Evolutionary conservation across 2,797 vertebrate genomes (phyloP).

Genomic region (Austrolebias charrua): DNA sequence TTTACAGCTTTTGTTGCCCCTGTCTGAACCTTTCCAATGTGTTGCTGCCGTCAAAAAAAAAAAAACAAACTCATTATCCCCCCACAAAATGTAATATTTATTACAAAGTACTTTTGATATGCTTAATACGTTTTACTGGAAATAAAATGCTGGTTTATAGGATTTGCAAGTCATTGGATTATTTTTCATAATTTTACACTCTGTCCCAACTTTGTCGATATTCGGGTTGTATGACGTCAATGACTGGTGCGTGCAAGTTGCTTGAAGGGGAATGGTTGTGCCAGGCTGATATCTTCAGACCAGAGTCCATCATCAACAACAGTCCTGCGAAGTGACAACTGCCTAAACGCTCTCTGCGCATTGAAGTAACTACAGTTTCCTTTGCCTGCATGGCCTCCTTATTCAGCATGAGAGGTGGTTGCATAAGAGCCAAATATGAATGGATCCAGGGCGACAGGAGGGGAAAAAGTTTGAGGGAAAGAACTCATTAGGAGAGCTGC

Average conservation of each 20-base stretch:
- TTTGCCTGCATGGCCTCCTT: slow-evolving; percentile 34
- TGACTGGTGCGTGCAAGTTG: slow-evolving; percentile 21
- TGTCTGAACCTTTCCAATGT: too few relatives aligned
- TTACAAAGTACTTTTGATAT: too few relatives aligned
- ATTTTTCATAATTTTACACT: too few relatives aligned
- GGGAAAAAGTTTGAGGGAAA: slow-evolving; percentile 67
- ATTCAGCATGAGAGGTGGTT: slow-evolving; percentile 51
- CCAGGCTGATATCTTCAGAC: slow-evolving; percentile 63
- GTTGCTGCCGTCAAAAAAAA: too few relatives aligned
- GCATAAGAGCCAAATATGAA: slow-evolving; percentile 58
- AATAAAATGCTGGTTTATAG: too few relatives aligned
- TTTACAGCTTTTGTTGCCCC: too few relatives aligned
- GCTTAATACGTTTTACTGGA: too few relatives aligned
- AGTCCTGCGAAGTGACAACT: slow-evolving; percentile 60
- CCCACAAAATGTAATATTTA: too few relatives aligned
- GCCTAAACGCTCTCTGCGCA: slow-evolving; percentile 62
- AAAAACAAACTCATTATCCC: too few relatives aligned
- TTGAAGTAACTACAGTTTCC: slow-evolving; percentile 63
- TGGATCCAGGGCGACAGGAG: slow-evolving; percentile 65
- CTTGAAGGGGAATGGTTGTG: slow-evolving; percentile 58
- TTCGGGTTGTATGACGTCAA: slow-evolving; percentile 15
- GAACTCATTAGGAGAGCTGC: slow-evolving; percentile 64
- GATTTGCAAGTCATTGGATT: too few relatives aligned
- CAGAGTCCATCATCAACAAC: slow-evolving; percentile 60
- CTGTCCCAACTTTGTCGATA: too few relatives aligned